Percentiles rank a stretch among this genome's conserved stretches.
Conservation (phyloP, 2,888 invertebrate genomes). For the Brachynemurus nebulosus region DNA sequence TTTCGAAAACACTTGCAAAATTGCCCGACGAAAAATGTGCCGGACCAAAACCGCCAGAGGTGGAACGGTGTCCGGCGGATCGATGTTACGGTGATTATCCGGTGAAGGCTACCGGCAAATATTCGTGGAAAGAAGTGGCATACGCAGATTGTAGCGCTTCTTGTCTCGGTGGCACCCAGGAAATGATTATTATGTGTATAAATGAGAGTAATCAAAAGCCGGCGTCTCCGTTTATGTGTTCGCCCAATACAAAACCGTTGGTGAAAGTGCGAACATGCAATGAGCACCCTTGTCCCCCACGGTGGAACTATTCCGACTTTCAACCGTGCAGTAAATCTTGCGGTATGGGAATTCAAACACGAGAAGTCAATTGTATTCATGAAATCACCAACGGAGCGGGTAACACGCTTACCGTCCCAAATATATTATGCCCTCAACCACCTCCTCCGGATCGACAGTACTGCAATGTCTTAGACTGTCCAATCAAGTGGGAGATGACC, state of each 20-base stretch:
- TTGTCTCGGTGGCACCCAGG: constrained; percentile 80
- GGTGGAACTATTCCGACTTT: constrained; percentile 86
- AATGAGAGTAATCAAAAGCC: constrained; percentile 76
- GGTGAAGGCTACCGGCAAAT: constrained; percentile 40
- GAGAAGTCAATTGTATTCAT: constrained; percentile 81
- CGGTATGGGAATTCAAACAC: constrained; percentile 83
- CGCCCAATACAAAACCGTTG: constrained; percentile 76
- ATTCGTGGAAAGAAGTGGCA: constrained; percentile 80
- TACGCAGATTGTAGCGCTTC: constrained; percentile 90
- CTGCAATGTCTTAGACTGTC: constrained; percentile 88
- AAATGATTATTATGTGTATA: constrained; percentile 77
- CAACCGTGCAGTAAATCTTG: constrained; percentile 85
- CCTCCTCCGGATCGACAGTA: constrained; percentile 78
- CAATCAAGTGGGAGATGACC: constrained; percentile 75
- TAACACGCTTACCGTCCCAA: constrained; percentile 85
- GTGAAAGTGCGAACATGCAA: constrained; percentile 83
- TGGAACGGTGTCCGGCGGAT: constrained; percentile 66
- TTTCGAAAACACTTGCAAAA: constrained; percentile 76
- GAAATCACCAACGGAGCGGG: constrained; percentile 74
- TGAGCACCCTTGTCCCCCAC: constrained; percentile 88
- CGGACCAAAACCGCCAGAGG: constrained; percentile 68
- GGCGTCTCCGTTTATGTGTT: constrained; percentile 77
- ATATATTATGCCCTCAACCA: constrained; percentile 84
- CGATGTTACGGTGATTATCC: constrained; percentile 45
- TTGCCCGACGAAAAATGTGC: constrained; percentile 79